Evolutionary conservation across 2,888 invertebrate species (phyloP).

Genomic region (Eristalinus aeneus): DNA sequence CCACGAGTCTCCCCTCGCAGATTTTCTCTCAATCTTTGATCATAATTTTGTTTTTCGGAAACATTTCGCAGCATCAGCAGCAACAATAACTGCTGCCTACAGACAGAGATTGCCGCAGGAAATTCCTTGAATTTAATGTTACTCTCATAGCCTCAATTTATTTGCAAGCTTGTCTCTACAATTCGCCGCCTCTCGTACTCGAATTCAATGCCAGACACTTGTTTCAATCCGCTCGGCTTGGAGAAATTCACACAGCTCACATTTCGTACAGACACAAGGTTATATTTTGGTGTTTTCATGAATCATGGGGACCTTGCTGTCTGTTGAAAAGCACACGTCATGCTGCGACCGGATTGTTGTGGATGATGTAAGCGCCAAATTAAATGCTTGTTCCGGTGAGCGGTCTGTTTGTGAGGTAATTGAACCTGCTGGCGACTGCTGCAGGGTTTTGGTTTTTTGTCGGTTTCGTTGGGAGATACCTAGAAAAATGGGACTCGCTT

Average conservation of each 20-base stretch:
- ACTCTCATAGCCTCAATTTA: background rate
- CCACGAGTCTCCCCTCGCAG: no score
- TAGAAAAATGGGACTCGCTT: background rate
- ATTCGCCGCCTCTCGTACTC: background rate
- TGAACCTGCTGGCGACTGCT: background rate
- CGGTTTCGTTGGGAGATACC: background rate
- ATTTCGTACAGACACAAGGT: background rate
- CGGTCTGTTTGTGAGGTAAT: background rate
- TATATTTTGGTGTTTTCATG: background rate
- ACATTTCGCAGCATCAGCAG: background rate
- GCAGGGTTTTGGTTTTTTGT: background rate
- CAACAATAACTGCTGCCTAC: background rate
- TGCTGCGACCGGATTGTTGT: background rate
- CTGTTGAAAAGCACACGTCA: background rate
- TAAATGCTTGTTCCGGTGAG: background rate
- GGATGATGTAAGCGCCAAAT: background rate
- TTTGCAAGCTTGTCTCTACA: background rate
- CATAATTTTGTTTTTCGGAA: no score
- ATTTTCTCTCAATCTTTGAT: no score
- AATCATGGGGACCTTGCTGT: background rate
- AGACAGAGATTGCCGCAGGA: background rate
- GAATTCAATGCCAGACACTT: background rate
- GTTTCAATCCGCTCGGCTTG: background rate
- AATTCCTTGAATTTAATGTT: background rate
- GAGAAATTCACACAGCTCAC: background rate